Evolutionary conservation across 2,888 invertebrate genomes (phyloP).

Genomic region (Sycophila texana): DNA sequence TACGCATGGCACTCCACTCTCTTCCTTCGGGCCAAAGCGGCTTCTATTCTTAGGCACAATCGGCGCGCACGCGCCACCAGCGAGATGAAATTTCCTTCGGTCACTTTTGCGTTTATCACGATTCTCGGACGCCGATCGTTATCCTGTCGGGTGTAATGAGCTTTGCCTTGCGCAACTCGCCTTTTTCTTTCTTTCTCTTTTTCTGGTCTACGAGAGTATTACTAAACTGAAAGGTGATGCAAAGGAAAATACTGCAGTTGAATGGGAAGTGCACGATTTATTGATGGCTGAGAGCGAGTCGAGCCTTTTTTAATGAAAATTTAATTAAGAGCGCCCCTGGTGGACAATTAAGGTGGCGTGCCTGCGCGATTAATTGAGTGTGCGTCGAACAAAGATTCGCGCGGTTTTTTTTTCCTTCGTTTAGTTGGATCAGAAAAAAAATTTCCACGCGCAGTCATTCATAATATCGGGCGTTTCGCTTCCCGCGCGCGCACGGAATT

Average conservation of each 20-base stretch:
- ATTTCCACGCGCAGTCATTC: background rate
- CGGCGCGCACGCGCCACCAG: background rate
- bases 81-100: background rate
- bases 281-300: no score
- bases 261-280: no score
- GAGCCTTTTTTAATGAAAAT: slow-evolving; percentile 25
- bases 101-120: background rate
- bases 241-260: no score
- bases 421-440: no score
- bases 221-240: no score
- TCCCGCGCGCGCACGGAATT: background rate
- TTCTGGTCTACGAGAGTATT: no score
- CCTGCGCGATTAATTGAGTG: background rate
- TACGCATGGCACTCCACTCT: no score
- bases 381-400: background rate
- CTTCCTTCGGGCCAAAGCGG: no score
- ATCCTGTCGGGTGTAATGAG: background rate
- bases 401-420: slow-evolving; percentile 1
- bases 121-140: background rate
- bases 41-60: no score
- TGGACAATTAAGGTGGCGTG: background rate
- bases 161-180: background rate
- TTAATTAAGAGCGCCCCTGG: slow-evolving; percentile 35
- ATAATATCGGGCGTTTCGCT: background rate
- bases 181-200: background rate